Base-by-base conservation (phyloP, 2,888 invertebrate genomes). In the Lottia gigantea region DNA sequence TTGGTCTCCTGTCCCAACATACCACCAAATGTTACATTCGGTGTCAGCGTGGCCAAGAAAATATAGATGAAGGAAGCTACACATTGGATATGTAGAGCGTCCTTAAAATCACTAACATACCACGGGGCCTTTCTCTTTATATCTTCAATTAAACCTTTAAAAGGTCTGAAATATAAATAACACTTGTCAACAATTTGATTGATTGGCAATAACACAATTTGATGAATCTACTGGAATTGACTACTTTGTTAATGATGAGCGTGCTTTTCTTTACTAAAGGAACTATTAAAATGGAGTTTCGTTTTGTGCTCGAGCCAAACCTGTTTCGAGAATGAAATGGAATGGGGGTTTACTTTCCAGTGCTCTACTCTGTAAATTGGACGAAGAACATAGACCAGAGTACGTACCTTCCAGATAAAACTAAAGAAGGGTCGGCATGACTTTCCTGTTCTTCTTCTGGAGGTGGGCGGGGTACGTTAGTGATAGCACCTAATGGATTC, bases 391-490 rank as follows among this genome's bases (percentile, higher is more conserved):
- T 8, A 31, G 31, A 8, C 7, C 8, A 40, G 11, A 55, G 23
- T 55, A 55, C 77, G 68, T 73, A 88, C 88, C 91, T 92, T n/a
- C 96, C 96, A 63, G 92, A 92, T 84, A 96, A 91, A 0, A 94
- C 92, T 55, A 97, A 90, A 31, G 82, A 80, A 25, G 81, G 78
- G 70, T 84, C 84, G 0, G 96, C 95, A 4, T 95, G 94, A 86
- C 95, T 94, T 86, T 95, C 94, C 75, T 95, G 91, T 77, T 93
- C 90, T 76, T 92, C 93, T 82, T 93, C 93, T 23, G 55, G 55
- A 23, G 55, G 55, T 11, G 55, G 55, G 19, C 55, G 19, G 23
- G 55, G 55, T 11, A 55, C 55, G 23, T 40, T 40, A 40, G 40
- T 40, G 40, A 40, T 40, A 40, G 40, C 40, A 40, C 40, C 40